These are phyloP conservation scores for Rhopalosiphum padi DNA, from an alignment of 1,140 invertebrate genomes.

Conservation along the genomic window DNA sequence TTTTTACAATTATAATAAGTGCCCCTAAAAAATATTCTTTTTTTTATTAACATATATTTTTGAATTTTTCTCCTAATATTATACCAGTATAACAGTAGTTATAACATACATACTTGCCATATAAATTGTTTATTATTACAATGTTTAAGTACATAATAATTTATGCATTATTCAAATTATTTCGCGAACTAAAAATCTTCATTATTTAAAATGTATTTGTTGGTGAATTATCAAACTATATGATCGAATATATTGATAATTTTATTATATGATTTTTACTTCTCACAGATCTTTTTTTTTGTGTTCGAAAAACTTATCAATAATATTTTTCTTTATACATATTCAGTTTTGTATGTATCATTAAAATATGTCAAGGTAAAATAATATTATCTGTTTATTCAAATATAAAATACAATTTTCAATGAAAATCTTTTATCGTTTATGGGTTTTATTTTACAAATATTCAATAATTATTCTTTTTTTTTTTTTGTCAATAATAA, in stretches of 20 bases:
- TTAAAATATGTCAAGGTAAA: slow-evolving; percentile 5
- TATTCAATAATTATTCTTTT: not conserved
- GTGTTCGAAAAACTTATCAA: not conserved
- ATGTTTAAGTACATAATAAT: not conserved
- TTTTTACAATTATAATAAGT: not conserved
- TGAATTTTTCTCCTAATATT: not conserved
- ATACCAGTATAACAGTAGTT: too few species aligned
- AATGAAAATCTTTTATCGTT: not conserved
- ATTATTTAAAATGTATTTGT: too few species aligned
- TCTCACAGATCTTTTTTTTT: not conserved
- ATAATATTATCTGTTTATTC: not conserved
- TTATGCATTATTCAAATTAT: not conserved
- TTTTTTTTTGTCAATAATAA: not conserved
- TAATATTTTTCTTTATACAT: not conserved
- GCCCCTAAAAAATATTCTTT: not conserved
- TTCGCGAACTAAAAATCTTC: not conserved
- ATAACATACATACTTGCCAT: not conserved
- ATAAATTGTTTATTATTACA: not conserved
- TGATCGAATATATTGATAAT: too few species aligned
- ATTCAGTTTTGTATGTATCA: not conserved
- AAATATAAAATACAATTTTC: not conserved
- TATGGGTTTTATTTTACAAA: not conserved
- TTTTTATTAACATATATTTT: not conserved
- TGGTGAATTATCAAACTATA: too few species aligned
- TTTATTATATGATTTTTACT: not conserved